phyloP scores from a whole-genome alignment of 2,888 invertebrate genomes.

The Eristalis intricaria region DNA sequence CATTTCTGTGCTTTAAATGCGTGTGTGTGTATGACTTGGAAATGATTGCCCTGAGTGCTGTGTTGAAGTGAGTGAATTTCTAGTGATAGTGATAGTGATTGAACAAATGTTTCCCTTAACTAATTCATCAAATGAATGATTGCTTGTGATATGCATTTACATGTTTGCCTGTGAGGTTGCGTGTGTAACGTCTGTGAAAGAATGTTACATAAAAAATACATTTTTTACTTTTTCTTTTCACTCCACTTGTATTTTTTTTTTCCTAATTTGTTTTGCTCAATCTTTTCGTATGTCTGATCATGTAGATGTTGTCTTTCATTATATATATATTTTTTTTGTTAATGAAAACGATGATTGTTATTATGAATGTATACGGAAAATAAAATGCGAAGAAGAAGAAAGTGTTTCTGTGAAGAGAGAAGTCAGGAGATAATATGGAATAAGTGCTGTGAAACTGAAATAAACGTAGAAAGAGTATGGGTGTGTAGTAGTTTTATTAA shows the following conservation, averaged over 20 bases:
- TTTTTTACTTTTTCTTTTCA: not conserved
- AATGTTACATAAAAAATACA: not conserved
- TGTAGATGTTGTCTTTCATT: not conserved
- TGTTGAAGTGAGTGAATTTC: slow-evolving; percentile 29
- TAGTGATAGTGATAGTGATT: slow-evolving; percentile 39
- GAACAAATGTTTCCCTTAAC: slow-evolving; percentile 13
- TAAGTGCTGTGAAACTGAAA: slow-evolving; percentile 57
- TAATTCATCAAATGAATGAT: slow-evolving; percentile 56
- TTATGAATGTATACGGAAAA: slow-evolving; percentile 1
- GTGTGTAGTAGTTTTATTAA: slow-evolving; percentile 10
- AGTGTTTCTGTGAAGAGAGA: slow-evolving; percentile 8
- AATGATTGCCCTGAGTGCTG: slow-evolving; percentile 1
- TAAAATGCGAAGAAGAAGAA: not conserved
- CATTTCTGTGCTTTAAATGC: not conserved
- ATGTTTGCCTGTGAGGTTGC: slow-evolving; percentile 44
- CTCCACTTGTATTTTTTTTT: not conserved
- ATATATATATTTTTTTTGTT: not conserved
- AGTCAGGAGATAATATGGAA: slow-evolving; percentile 5
- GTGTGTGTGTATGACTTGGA: not conserved
- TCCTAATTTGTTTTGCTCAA: not conserved
- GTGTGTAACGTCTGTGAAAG: not conserved
- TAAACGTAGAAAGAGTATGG: slow-evolving; percentile 25
- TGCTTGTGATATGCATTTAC: slow-evolving; percentile 57
- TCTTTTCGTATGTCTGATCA: not conserved
- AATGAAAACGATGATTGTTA: slow-evolving; percentile 1